Percentiles rank a stretch among this genome's conserved stretches.
phyloP scores from a whole-genome alignment of 2,888 invertebrate genomes.

The Nymphalis urticae region DNA sequence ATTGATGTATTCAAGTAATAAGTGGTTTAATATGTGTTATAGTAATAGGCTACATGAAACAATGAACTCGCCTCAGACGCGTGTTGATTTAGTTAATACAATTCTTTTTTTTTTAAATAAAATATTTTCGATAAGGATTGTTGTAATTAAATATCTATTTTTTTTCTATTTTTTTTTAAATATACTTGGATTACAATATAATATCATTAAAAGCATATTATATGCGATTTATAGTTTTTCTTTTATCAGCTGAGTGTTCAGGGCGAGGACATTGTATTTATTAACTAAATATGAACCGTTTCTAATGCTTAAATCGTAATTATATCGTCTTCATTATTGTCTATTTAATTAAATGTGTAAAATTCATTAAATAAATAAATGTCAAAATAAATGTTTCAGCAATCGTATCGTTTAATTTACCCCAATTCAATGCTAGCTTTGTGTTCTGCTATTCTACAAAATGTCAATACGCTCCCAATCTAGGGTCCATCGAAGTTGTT shows the following conservation, averaged over 20 bases:
- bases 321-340: background rate
- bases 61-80: background rate
- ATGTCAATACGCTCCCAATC: background rate
- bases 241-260: too few species aligned
- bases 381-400: background rate
- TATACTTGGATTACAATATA: too few species aligned
- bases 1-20: background rate
- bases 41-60: background rate
- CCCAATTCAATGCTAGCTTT: background rate
- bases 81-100: too few species aligned
- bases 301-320: background rate
- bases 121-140: too few species aligned
- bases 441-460: background rate
- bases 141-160: too few species aligned
- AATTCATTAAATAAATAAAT: slow-evolving; percentile 3
- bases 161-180: too few species aligned
- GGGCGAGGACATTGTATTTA: too few species aligned
- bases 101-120: too few species aligned
- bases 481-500: background rate
- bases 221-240: too few species aligned
- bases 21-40: background rate
- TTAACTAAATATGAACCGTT: background rate
- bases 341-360: background rate
- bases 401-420: background rate
- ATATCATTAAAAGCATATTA: too few species aligned